Evolutionary conservation across 1,140 invertebrate species (phyloP).

Genomic region (Musca domestica): DNA sequence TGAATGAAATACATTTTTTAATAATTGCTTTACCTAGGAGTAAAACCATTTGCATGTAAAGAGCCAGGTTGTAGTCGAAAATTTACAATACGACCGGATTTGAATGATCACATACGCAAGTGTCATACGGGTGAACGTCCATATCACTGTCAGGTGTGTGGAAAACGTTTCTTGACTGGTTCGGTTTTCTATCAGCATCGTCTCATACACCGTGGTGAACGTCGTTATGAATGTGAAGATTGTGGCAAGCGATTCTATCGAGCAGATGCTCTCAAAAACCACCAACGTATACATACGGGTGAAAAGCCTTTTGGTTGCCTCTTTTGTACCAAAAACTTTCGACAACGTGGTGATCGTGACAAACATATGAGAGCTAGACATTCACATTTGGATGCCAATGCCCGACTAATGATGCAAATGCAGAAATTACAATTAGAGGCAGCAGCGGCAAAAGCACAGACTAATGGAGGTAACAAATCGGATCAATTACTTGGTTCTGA

Average conservation of each 20-base stretch:
- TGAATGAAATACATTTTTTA: background rate
- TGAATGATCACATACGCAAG: slow-evolving; percentile 67
- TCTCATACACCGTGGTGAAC: slow-evolving; percentile 77
- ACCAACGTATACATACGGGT: slow-evolving; percentile 69
- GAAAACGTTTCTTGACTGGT: slow-evolving; percentile 71
- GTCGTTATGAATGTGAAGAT: slow-evolving; percentile 72
- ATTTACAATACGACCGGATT: slow-evolving; percentile 65
- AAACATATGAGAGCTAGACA: slow-evolving; percentile 62
- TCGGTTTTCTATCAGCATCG: slow-evolving; percentile 72
- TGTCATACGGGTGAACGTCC: slow-evolving; percentile 68
- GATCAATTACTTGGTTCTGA: background rate
- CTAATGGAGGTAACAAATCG: background rate
- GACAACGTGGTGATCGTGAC: slow-evolving; percentile 62
- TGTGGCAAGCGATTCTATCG: slow-evolving; percentile 62
- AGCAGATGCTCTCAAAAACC: slow-evolving; percentile 61
- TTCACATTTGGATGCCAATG: slow-evolving; percentile 48
- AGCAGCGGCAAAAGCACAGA: slow-evolving; percentile 30
- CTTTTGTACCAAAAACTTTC: slow-evolving; percentile 65
- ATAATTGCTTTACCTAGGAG: slow-evolving; percentile 50
- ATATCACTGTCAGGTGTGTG: slow-evolving; percentile 69
- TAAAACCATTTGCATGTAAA: slow-evolving; percentile 61
- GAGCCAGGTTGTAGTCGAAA: slow-evolving; percentile 62
- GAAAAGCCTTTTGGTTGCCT: slow-evolving; percentile 68
- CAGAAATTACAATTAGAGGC: slow-evolving; percentile 47
- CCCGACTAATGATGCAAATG: slow-evolving; percentile 49